phyloP scores from a whole-genome alignment of 2,797 vertebrate genomes.

The Arnoldichthys spilopterus region DNA sequence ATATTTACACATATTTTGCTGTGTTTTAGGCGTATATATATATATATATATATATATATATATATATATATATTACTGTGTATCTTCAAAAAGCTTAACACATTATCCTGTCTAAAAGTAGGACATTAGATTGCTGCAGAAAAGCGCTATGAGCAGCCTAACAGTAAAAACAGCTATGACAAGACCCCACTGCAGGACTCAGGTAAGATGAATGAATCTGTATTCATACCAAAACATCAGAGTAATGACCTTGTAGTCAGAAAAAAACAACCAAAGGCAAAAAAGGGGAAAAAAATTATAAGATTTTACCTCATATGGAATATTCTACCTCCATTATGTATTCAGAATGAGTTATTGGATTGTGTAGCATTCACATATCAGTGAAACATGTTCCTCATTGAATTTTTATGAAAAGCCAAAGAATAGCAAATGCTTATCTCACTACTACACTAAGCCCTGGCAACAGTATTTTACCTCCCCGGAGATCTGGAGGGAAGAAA shows the following conservation, averaged over 20 bases:
- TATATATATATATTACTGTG: no score
- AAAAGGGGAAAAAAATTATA: constrained; percentile 6
- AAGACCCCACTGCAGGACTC: constrained; percentile 15
- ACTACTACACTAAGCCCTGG: neutral
- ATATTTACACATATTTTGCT: no score
- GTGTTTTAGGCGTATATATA: no score
- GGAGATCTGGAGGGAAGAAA: neutral
- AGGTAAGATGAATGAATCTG: constrained; percentile 38
- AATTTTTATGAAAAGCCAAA: neutral
- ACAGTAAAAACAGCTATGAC: constrained; percentile 27
- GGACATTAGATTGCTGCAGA: constrained; percentile 28
- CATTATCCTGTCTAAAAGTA: constrained; percentile 18
- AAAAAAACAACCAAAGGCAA: constrained; percentile 33
- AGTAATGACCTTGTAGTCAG: constrained; percentile 27
- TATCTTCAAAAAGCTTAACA: neutral
- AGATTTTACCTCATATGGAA: neutral
- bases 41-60: no score
- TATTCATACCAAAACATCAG: constrained; percentile 11
- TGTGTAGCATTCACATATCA: neutral
- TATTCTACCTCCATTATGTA: constrained; percentile 8
- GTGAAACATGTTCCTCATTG: constrained; percentile 10
- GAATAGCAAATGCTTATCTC: constrained; percentile 4
- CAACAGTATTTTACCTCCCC: constrained; percentile 1
- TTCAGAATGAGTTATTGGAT: constrained; percentile 18
- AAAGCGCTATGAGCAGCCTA: neutral